Base-by-base conservation (phyloP, 2,797 vertebrate genomes). In the Sus cebifrons region DNA sequence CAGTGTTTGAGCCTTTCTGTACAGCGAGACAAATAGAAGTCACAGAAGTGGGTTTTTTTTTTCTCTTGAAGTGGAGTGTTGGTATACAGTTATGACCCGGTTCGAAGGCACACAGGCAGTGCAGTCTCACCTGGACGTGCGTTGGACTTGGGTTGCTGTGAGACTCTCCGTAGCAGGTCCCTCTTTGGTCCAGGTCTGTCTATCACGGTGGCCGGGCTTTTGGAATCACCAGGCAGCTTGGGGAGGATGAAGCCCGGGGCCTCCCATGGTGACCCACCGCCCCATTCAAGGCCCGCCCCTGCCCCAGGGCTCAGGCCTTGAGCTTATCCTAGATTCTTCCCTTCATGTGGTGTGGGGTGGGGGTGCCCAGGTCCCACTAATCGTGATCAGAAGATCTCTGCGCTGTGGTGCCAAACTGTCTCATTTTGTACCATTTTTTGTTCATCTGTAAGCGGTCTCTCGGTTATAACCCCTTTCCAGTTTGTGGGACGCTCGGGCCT, bases 91-190 rank as follows among this genome's bases (percentile, higher is more conserved):
- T 32, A 12, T 7, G 40, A 16, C 23, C 74, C 73, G 54, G 12
- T 68, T 29, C 17, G 6, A 23, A 23, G 1, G 73, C 23, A 32
- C 25, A 5, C 16, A 0, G 21, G 16, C 44, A 18, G 6, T 6
- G 2, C 25, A 0, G 0, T 25, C 65, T 27, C n/a, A 1, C 0
- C 0, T 11, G 27, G 60, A 9, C 10, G 1, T 3, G 20, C 2
- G 23, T 17, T 7, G 17, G 27, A 16, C 44, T 36, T n/a, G 0
- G 10, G 1, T 17, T 7, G 52, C 17, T 3, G 6, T 29, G 5
- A 11, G 32, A 9, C 32, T 2, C 20, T 6, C 14, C 3, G 0
- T 20, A 17, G 74, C 32, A 27, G 58, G 64, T 56, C 20, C 18
- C 29, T 25, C 83, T 84, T 2, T 36, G 86, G 32, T 40, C 29